Evolutionary conservation across 1,140 invertebrate species (phyloP).

Genomic region (Apocrypta bakeri): DNA sequence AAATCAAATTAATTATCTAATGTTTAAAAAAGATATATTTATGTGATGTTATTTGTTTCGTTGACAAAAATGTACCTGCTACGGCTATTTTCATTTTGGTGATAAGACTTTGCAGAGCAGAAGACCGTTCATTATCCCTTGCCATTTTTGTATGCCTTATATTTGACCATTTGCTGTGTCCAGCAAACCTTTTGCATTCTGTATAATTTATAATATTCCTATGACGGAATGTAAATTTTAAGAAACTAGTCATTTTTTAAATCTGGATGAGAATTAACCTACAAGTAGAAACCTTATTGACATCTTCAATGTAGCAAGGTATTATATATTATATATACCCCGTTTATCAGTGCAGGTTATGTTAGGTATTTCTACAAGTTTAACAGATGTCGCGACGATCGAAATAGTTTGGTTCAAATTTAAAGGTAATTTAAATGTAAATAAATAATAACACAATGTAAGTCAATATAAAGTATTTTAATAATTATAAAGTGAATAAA

Average conservation of each 20-base stretch:
- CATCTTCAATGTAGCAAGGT: neutral
- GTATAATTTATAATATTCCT: conserved; percentile 40
- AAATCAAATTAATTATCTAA: no score
- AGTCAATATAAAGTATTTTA: no score
- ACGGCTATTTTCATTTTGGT: conserved; percentile 76
- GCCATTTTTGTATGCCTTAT: conserved; percentile 80
- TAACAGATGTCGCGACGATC: neutral
- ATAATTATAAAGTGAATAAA: neutral
- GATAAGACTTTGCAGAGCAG: conserved; percentile 70
- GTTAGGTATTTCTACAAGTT: no score
- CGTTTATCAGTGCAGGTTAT: no score
- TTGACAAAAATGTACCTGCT: conserved; percentile 67
- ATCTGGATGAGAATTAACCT: neutral
- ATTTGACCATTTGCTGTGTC: conserved; percentile 86
- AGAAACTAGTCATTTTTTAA: conserved; percentile 50
- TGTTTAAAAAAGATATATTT: conserved; percentile 36
- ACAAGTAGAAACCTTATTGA: neutral
- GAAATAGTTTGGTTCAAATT: no score
- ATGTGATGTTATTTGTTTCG: neutral
- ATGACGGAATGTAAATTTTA: conserved; percentile 8
- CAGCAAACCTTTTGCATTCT: conserved; percentile 73
- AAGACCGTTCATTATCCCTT: conserved; percentile 77
- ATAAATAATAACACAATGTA: no score
- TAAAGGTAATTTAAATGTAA: no score
- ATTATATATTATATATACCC: no score